phyloP scores from a whole-genome alignment of 1,140 invertebrate species.

The Planococcus citri region DNA sequence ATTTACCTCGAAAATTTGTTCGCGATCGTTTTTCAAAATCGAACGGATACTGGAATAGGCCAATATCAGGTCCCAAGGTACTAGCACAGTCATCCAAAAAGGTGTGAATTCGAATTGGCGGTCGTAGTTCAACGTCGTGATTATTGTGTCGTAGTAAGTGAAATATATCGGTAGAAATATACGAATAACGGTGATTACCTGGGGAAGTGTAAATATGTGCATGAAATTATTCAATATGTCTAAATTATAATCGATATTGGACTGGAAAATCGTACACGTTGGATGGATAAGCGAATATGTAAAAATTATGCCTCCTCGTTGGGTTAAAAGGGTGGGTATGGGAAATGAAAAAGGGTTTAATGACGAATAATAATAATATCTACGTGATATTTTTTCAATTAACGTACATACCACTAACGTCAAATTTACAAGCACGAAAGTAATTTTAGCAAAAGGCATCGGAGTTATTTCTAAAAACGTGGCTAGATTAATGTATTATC shows the following conservation, averaged over 20 bases:
- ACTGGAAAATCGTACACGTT: too few species aligned
- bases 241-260: too few species aligned
- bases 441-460: not conserved
- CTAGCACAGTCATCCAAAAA: not conserved
- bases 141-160: not conserved
- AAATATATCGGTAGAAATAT: not conserved
- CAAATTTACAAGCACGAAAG: not conserved
- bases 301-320: too few species aligned
- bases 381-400: too few species aligned
- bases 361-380: too few species aligned
- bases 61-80: not conserved
- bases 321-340: too few species aligned
- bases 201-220: not conserved
- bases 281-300: too few species aligned
- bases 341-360: too few species aligned
- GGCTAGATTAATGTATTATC: too few species aligned
- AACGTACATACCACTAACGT: not conserved
- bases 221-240: too few species aligned
- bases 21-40: constrained; percentile 11
- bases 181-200: not conserved
- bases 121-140: not conserved
- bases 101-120: not conserved
- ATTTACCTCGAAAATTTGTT: constrained; percentile 10
- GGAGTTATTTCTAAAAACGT: too few species aligned
- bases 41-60: not conserved